These are phyloP conservation scores for Neelides folsomi DNA, from an alignment of 2,888 invertebrate genomes.

Conservation along the genomic window DNA sequence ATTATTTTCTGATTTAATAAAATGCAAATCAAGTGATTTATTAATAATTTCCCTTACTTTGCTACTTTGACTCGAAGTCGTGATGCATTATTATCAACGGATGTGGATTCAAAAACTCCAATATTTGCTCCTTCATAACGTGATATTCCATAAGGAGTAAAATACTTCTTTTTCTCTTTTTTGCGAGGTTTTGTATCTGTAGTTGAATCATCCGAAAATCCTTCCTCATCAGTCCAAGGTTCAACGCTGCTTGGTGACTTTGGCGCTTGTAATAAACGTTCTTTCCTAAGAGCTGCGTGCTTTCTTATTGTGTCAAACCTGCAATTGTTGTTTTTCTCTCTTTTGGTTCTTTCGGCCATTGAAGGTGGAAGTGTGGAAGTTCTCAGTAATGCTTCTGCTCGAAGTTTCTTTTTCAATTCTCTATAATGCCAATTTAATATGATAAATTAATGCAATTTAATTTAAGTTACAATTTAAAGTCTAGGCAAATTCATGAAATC, in stretches of 20 bases:
- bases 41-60: conserved; percentile 17
- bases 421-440: conserved; percentile 6
- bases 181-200: background rate
- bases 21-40: background rate
- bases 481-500: background rate
- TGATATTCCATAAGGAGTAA: conserved; percentile 24
- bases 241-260: conserved; percentile 13
- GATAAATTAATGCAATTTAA: background rate
- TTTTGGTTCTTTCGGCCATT: conserved; percentile 28
- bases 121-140: conserved; percentile 15
- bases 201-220: conserved; percentile 16
- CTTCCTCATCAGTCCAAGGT: conserved; percentile 25
- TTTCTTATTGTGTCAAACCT: conserved; percentile 17
- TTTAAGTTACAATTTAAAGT: too few species aligned
- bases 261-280: too few species aligned
- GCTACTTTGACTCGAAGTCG: conserved; percentile 26
- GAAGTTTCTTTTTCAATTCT: conserved; percentile 26
- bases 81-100: conserved; percentile 30
- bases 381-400: conserved; percentile 26
- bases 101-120: conserved; percentile 30
- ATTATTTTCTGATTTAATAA: background rate
- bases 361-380: conserved; percentile 29
- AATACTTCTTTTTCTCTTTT: conserved; percentile 3
- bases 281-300: too few species aligned
- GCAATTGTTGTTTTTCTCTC: conserved; percentile 13